Evolutionary conservation across 1,140 invertebrate genomes (phyloP).

Genomic region (Macrocentrus cingulum): DNA sequence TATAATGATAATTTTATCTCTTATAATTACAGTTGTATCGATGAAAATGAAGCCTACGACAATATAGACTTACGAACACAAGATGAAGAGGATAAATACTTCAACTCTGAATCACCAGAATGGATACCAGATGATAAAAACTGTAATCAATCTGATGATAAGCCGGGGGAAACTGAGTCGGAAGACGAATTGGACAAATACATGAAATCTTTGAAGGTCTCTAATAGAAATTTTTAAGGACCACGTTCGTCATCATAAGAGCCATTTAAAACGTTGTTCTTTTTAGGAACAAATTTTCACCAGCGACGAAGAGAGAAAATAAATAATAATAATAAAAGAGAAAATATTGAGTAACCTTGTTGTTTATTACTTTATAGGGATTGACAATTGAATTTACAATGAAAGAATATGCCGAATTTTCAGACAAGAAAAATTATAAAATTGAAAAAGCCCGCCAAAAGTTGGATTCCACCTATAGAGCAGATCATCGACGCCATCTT

Average conservation of each 20-base stretch:
- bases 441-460: too few relatives aligned
- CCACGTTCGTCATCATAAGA: conserved; percentile 3
- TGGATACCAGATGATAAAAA: conserved; percentile 41
- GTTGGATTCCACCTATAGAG: too few relatives aligned
- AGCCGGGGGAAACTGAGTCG: too few relatives aligned
- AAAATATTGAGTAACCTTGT: too few relatives aligned
- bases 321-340: too few relatives aligned
- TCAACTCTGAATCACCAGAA: conserved; percentile 76
- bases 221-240: conserved; percentile 42
- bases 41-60: conserved; percentile 80
- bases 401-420: too few relatives aligned
- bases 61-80: conserved; percentile 67
- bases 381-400: too few relatives aligned
- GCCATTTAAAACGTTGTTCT: conserved; percentile 36
- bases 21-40: conserved; percentile 61
- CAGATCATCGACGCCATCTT: too few relatives aligned
- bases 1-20: conserved; percentile 5
- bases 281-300: conserved; percentile 40
- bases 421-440: too few relatives aligned
- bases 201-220: conserved; percentile 64
- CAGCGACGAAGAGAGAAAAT: too few relatives aligned
- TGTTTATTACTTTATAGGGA: too few relatives aligned
- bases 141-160: conserved; percentile 64
- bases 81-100: conserved; percentile 88
- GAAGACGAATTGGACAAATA: conserved; percentile 74